Percentiles rank a stretch among this genome's conserved stretches.
phyloP scores from a whole-genome alignment of 2,797 vertebrate species.

The Sebastes steindachneri region DNA sequence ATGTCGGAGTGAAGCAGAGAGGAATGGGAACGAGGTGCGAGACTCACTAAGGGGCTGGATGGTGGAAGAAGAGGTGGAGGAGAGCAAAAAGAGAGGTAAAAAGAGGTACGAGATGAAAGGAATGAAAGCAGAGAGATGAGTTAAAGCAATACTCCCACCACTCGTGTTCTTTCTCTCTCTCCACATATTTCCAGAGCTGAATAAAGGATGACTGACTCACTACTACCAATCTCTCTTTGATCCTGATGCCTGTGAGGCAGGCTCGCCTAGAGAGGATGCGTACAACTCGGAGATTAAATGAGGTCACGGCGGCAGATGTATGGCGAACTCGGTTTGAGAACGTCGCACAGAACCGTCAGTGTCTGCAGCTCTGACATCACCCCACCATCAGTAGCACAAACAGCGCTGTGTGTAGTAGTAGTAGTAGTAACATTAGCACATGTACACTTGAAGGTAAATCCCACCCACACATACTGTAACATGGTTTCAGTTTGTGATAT shows the following conservation, averaged over 20 bases:
- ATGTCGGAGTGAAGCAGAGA: slow-evolving; percentile 33
- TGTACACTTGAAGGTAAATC: slow-evolving; percentile 17
- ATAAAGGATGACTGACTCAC: slow-evolving; percentile 71
- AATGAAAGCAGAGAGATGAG: slow-evolving; percentile 61
- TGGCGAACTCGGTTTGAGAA: slow-evolving; percentile 25
- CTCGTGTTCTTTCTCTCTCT: slow-evolving; percentile 23
- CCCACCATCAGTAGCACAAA: neutral
- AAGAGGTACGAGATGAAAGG: slow-evolving; percentile 62
- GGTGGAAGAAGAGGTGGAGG: slow-evolving; percentile 29
- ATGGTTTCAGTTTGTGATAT: neutral
- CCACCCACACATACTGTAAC: neutral
- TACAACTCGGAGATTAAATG: slow-evolving; percentile 59
- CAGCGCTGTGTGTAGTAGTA: slow-evolving; percentile 11
- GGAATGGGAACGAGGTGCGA: slow-evolving; percentile 39
- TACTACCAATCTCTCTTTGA: slow-evolving; percentile 72
- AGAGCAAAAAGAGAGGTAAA: slow-evolving; percentile 28
- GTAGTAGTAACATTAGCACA: slow-evolving; percentile 7
- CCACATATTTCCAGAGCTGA: slow-evolving; percentile 61
- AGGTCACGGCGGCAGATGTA: slow-evolving; percentile 63
- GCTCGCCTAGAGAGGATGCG: slow-evolving; percentile 30
- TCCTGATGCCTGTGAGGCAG: slow-evolving; percentile 63
- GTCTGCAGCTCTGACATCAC: slow-evolving; percentile 38
- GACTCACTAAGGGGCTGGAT: slow-evolving; percentile 34
- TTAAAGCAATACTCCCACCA: slow-evolving; percentile 63
- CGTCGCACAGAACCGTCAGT: slow-evolving; percentile 17